Evolutionary conservation across 2,888 invertebrate species (phyloP).

Genomic region (Erynnis tages): DNA sequence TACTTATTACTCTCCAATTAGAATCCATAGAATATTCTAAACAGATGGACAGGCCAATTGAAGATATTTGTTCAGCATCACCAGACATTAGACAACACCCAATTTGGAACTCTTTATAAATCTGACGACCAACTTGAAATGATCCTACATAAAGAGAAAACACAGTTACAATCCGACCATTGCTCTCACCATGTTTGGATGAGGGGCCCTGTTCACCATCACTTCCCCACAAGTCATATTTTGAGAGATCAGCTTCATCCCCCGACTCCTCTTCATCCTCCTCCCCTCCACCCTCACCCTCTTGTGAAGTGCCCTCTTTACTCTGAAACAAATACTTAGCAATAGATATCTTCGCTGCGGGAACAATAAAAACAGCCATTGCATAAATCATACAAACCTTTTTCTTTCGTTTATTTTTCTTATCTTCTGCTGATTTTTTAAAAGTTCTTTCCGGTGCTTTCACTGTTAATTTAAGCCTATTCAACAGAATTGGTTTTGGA

Average conservation of each 20-base stretch:
- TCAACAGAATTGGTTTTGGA: slow-evolving; percentile 74
- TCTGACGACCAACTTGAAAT: no score
- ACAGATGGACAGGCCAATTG: no score
- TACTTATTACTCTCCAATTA: no score
- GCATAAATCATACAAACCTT: slow-evolving; percentile 66
- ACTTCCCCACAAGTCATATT: slow-evolving; percentile 89
- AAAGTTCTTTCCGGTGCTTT: slow-evolving; percentile 57
- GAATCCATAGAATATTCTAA: no score
- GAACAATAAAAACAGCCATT: slow-evolving; percentile 11
- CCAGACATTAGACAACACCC: no score
- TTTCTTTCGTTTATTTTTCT: slow-evolving; percentile 54
- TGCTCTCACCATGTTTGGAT: slow-evolving; percentile 53
- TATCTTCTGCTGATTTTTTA: slow-evolving; percentile 46
- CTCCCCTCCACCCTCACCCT: slow-evolving; percentile 71
- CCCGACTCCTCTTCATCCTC: slow-evolving; percentile 84
- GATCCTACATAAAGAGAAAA: not conserved
- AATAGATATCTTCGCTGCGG: slow-evolving; percentile 11
- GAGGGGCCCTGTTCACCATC: slow-evolving; percentile 77
- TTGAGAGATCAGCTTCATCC: slow-evolving; percentile 86
- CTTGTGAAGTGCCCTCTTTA: slow-evolving; percentile 55
- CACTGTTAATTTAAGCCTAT: slow-evolving; percentile 68
- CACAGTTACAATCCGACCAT: not conserved
- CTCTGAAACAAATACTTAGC: slow-evolving; percentile 61
- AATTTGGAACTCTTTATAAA: no score
- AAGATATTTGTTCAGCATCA: no score